Percentiles rank a stretch among this genome's conserved stretches.
Conservation (phyloP, 1,140 invertebrate species). For the Leptonema lineaticorne region DNA sequence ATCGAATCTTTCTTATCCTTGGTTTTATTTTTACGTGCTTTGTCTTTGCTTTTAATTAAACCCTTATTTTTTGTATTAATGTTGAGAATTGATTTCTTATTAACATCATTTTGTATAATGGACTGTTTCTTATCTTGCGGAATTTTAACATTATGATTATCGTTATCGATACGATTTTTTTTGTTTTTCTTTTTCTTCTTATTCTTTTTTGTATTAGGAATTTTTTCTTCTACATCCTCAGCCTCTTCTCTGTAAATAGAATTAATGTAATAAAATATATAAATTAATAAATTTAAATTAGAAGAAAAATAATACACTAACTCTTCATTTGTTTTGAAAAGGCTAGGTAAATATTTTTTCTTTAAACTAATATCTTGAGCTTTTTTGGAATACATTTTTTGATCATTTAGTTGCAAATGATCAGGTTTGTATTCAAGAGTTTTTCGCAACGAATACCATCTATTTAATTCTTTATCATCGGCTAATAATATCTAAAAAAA, state of each 20-base stretch:
- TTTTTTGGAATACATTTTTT: slow-evolving; percentile 74
- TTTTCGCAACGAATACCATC: slow-evolving; percentile 93
- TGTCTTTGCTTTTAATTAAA: neutral
- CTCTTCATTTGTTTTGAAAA: slow-evolving; percentile 64
- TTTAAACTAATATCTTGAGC: slow-evolving; percentile 72
- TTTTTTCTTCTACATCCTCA: slow-evolving; percentile 35
- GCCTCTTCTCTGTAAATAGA: slow-evolving; percentile 47
- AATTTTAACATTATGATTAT: slow-evolving; percentile 28
- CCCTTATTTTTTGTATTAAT: neutral
- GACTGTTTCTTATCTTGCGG: slow-evolving; percentile 43
- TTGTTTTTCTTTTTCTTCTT: slow-evolving; percentile 30
- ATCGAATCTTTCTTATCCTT: neutral
- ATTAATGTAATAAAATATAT: neutral
- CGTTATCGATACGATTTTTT: slow-evolving; percentile 10
- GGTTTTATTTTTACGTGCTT: neutral
- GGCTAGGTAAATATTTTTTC: slow-evolving; percentile 80
- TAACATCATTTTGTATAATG: neutral
- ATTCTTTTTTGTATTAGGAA: slow-evolving; percentile 42
- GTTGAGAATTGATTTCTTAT: neutral
- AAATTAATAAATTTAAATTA: neutral
- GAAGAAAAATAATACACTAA: slow-evolving; percentile 40
- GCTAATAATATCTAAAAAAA: slow-evolving; percentile 79
- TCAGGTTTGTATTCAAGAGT: slow-evolving; percentile 77
- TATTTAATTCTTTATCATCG: slow-evolving; percentile 90
- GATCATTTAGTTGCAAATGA: slow-evolving; percentile 78